Base-by-base conservation (phyloP, 2,113 vertebrate genomes). In the Merops nubicus region DNA sequence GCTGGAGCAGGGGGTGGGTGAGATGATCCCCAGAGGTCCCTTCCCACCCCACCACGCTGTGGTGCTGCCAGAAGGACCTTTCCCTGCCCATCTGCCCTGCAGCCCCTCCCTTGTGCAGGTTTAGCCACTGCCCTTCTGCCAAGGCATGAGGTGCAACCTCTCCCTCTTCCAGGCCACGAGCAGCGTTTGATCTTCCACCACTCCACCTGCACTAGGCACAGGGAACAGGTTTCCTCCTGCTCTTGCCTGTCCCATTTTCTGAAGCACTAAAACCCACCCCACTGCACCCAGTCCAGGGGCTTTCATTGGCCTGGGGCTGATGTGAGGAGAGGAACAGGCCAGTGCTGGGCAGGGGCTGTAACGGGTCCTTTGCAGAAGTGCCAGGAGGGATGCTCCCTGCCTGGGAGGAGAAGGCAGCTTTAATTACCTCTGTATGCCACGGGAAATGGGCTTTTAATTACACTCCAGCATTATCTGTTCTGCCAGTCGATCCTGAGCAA, bases 381-480 rank as follows among this genome's bases (percentile, higher is more conserved):
- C 47, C 48, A 11, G 4, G 28, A 50, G 40, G 62, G 28, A 33
- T 8, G 13, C 40, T 15, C 48, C 7, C 38, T 48, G 78, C 86
- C 64, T 8, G 3, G 62, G n/a, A 69, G 63, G 63, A 79, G 85
- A 64, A 38, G 13, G 26, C 57, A 10, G 76, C 51, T 69, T 72
- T 93, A 94, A 93, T 96, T 68, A 94, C 77, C 93, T 91, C 56
- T 14, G 5, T 5, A 4, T 42, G 87, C 94, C 79, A 0, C 3
- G 87, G 93, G 96, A 76, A 87, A 92, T 25, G 36, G 4, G 73
- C 48, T 88, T 79, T 82, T 91, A 94, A 89, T 94, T 72, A 91
- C 72, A 23, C 77, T 8, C 0, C 36, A 70, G 69, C 9, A 0
- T 72, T 59, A 28, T 25, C 83, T 64, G 18, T 70, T 63, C 38